Conservation (phyloP, 2,888 invertebrate genomes). For the Bugulina stolonifera region DNA sequence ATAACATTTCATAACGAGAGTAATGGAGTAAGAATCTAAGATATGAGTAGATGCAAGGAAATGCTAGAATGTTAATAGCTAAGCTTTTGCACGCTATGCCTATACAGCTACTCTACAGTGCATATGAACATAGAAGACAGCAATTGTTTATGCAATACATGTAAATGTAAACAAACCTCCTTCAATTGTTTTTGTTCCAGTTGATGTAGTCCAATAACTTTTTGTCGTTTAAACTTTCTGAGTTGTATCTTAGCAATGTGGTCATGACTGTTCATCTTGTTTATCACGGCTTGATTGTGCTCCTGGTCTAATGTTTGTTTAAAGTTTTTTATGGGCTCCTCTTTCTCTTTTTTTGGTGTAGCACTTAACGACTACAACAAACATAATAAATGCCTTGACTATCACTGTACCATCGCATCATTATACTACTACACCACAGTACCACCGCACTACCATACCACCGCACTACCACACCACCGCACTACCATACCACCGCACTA, state of each 20-base stretch:
- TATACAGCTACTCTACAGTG: too few species aligned
- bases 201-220: conserved; percentile 76
- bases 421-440: too few species aligned
- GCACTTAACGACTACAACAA: not conserved
- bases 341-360: conserved; percentile 25
- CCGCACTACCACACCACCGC: too few species aligned
- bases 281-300: conserved; percentile 64
- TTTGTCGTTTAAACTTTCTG: conserved; percentile 82
- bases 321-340: conserved; percentile 13
- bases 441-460: too few species aligned
- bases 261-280: conserved; percentile 77
- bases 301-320: conserved; percentile 14
- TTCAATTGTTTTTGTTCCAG: conserved; percentile 83
- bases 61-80: too few species aligned
- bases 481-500: too few species aligned
- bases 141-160: too few species aligned
- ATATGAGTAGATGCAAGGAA: not conserved
- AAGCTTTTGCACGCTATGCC: too few species aligned
- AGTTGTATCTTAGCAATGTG: conserved; percentile 87
- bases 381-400: not conserved
- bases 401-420: too few species aligned
- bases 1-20: not conserved
- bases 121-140: too few species aligned
- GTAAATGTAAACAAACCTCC: conserved; percentile 71
- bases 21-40: not conserved